A percentile compares a stretch with the other conserved stretches of the same genome.
Conservation (phyloP, 2,797 vertebrate genomes). For the Molossus alvarezi region DNA sequence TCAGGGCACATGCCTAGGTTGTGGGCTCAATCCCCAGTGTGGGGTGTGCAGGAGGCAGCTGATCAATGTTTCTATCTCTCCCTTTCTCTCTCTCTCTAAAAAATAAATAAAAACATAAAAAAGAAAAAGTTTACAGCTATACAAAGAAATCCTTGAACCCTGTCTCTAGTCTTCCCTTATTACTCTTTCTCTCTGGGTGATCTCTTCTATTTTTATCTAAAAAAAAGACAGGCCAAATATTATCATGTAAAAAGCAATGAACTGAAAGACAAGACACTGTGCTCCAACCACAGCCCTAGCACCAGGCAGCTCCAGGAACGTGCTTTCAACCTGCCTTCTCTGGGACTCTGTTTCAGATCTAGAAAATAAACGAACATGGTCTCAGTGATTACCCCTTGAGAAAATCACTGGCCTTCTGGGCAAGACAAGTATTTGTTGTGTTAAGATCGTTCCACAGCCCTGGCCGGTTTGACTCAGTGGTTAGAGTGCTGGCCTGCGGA, state of each 20-base stretch:
- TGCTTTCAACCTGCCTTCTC: neutral
- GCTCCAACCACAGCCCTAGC: neutral
- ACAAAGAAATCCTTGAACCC: neutral
- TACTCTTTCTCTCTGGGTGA: neutral
- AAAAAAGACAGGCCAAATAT: neutral
- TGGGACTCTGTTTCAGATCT: neutral
- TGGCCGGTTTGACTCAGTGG: too few species aligned
- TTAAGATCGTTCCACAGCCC: neutral
- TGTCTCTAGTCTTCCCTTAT: neutral
- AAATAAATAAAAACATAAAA: too few species aligned
- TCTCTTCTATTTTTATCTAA: neutral
- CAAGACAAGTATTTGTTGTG: slow-evolving; percentile 26
- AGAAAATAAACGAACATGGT: neutral
- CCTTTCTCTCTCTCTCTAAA: too few species aligned
- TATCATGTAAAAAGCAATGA: neutral
- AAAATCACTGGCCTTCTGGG: slow-evolving; percentile 30
- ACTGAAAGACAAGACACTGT: neutral
- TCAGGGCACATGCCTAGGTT: too few species aligned
- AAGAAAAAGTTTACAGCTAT: neutral
- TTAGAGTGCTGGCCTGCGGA: too few species aligned
- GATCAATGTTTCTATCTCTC: too few species aligned
- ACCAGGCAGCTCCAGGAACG: neutral
- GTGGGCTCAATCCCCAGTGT: too few species aligned
- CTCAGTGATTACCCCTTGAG: neutral
- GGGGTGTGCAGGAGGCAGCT: too few species aligned